phyloP scores from a whole-genome alignment of 1,140 invertebrate genomes.

The Macrostomum lignano region DNA sequence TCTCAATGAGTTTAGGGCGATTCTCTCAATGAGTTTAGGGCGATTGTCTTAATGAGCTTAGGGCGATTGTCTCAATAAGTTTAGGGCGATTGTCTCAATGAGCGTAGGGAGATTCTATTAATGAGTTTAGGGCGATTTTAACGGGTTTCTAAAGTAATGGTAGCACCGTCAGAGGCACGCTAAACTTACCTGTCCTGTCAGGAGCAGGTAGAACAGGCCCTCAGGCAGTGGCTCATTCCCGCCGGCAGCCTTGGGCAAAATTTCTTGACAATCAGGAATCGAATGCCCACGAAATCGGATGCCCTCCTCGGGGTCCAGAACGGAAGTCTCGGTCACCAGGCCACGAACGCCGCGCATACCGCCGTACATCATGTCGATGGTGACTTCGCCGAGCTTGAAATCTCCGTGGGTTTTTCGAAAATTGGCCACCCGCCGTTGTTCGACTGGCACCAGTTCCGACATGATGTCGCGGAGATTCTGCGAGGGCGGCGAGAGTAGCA shows the following conservation, averaged over 20 bases:
- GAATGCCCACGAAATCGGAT: conserved; percentile 76
- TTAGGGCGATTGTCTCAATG: too few species aligned
- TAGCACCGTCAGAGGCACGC: too few species aligned
- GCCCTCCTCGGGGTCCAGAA: conserved; percentile 70
- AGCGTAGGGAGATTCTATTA: too few species aligned
- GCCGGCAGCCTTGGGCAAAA: conserved; percentile 52
- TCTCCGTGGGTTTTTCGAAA: conserved; percentile 60
- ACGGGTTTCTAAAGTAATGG: too few species aligned
- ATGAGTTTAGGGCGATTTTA: too few species aligned
- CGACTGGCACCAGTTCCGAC: conserved; percentile 51
- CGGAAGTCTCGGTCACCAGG: conserved; percentile 71
- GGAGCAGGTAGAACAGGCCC: conserved; percentile 72
- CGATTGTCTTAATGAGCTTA: too few species aligned
- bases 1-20: too few species aligned
- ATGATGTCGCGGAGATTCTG: conserved; percentile 55
- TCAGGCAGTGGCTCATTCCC: conserved; percentile 68
- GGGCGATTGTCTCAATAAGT: too few species aligned
- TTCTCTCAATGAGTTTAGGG: too few species aligned
- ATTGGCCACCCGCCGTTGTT: conserved; percentile 58
- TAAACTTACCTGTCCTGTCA: too few species aligned
- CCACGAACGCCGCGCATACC: conserved; percentile 86
- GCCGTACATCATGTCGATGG: conserved; percentile 87
- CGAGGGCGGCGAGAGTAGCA: too few species aligned
- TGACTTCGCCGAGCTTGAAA: conserved; percentile 69
- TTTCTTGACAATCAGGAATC: conserved; percentile 71